Evolutionary conservation across 2,113 vertebrate genomes (phyloP).

Genomic region (Coregonus clupeaformis): DNA sequence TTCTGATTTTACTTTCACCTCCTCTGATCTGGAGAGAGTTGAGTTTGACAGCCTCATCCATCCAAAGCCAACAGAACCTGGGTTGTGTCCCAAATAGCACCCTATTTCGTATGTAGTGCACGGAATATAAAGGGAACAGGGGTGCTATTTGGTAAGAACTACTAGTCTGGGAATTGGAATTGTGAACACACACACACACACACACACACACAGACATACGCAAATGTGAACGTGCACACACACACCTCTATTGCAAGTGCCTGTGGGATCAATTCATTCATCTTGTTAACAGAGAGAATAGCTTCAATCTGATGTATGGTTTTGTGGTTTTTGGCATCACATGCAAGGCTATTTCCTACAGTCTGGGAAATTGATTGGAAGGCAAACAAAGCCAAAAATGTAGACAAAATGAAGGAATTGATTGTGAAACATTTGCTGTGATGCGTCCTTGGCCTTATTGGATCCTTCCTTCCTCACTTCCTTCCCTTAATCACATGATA

Average conservation of each 20-base stretch:
- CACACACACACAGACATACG: neutral
- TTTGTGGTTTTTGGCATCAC: neutral
- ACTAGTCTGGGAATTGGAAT: neutral
- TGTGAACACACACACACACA: neutral
- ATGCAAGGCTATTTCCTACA: neutral
- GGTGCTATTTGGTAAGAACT: no score
- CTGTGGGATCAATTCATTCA: neutral
- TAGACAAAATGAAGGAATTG: neutral
- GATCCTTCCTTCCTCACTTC: neutral
- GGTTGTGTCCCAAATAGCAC: no score
- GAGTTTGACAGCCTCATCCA: neutral
- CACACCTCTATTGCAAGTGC: neutral
- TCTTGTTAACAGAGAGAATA: neutral
- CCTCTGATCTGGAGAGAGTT: neutral
- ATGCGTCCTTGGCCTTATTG: neutral
- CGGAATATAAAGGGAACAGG: no score
- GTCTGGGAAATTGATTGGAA: neutral
- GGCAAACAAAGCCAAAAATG: neutral
- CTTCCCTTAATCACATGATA: neutral
- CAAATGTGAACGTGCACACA: no score
- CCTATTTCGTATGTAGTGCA: no score
- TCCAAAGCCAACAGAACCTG: neutral
- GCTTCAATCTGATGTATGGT: neutral
- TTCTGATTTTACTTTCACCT: neutral
- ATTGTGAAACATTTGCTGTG: no score